These are phyloP conservation scores for Halictus ligatus DNA, from an alignment of 2,888 invertebrate species.

Conservation along the genomic window DNA sequence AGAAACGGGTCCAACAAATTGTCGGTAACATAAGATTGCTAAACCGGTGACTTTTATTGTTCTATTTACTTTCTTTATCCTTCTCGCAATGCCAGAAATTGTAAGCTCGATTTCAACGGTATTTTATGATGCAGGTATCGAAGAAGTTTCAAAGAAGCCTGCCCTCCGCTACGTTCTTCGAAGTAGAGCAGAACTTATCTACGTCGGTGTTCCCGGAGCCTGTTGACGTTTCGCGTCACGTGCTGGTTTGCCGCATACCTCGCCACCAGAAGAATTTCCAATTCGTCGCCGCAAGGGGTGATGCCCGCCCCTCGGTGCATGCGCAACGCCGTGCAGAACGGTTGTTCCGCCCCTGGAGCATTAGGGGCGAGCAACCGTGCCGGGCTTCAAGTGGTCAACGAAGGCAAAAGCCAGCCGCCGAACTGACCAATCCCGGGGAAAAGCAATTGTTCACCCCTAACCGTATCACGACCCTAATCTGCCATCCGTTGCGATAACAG, in stretches of 20 bases:
- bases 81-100: background rate
- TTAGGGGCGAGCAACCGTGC: slow-evolving; percentile 45
- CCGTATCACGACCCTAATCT: slow-evolving; percentile 57
- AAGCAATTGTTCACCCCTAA: slow-evolving; percentile 21
- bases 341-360: slow-evolving; percentile 61
- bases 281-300: slow-evolving; percentile 54
- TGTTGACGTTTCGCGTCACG: slow-evolving; percentile 58
- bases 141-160: background rate
- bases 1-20: background rate
- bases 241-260: slow-evolving; percentile 51
- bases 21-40: background rate
- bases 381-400: slow-evolving; percentile 46
- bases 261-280: slow-evolving; percentile 29
- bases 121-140: background rate
- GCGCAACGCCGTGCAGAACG: slow-evolving; percentile 53
- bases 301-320: slow-evolving; percentile 67
- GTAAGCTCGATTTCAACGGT: background rate
- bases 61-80: background rate
- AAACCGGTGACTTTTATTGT: background rate
- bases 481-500: slow-evolving; percentile 48
- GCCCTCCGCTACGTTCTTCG: background rate
- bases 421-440: slow-evolving; percentile 48
- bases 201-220: slow-evolving; percentile 23
- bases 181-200: background rate
- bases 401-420: slow-evolving; percentile 17